phyloP scores from a whole-genome alignment of 2,888 invertebrate genomes.

The Fissipunctia ypsillon region DNA sequence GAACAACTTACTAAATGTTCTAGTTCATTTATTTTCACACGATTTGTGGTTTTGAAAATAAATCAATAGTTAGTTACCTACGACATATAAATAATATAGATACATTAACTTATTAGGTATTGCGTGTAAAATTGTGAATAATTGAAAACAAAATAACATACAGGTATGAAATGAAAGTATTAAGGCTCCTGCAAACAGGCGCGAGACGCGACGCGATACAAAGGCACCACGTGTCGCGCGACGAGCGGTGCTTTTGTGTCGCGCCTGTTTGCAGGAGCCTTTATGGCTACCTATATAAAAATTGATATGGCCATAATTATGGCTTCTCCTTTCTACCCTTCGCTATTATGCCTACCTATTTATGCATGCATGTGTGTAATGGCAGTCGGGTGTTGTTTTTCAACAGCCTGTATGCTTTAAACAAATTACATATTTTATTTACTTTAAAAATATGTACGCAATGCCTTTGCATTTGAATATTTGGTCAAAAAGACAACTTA shows the following conservation, averaged over 20 bases:
- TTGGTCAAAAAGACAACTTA: neutral
- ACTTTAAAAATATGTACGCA: neutral
- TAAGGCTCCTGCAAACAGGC: too few relatives aligned
- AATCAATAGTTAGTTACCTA: constrained; percentile 9
- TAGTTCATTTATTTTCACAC: neutral
- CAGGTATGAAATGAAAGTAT: too few relatives aligned
- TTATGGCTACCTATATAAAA: neutral
- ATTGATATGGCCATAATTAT: neutral
- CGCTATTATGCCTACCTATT: neutral
- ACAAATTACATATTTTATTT: neutral
- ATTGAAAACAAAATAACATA: too few relatives aligned
- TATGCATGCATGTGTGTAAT: constrained; percentile 14
- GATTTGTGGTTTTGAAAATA: constrained; percentile 4
- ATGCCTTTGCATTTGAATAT: neutral
- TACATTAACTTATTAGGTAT: neutral
- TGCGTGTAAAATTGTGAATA: constrained; percentile 8
- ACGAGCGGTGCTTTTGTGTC: too few relatives aligned
- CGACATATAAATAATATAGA: neutral
- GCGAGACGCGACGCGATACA: too few relatives aligned
- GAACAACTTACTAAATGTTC: neutral
- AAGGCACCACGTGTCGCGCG: too few relatives aligned
- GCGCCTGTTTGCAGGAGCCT: too few relatives aligned
- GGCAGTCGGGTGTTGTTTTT: neutral
- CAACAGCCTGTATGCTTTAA: neutral
- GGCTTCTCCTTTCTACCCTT: constrained; percentile 3